Percentiles rank a stretch among this genome's conserved stretches.
These are phyloP conservation scores for Anoplius nigerrimus DNA, from an alignment of 2,888 invertebrate genomes.

Conservation along the genomic window DNA sequence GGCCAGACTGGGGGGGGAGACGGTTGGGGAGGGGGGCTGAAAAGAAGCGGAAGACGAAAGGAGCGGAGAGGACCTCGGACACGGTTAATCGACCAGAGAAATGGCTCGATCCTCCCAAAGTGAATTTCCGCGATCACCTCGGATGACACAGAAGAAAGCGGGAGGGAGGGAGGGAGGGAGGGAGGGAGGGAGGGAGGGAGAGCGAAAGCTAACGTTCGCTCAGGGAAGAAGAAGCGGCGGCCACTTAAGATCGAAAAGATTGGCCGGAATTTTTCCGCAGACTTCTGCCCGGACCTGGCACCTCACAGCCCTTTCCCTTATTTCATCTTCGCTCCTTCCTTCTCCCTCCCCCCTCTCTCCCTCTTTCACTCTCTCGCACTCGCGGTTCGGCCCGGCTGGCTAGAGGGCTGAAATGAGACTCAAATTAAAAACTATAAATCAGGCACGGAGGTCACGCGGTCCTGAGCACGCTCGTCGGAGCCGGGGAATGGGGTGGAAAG, in stretches of 20 bases:
- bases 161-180: slow-evolving; percentile 14
- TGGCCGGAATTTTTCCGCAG: slow-evolving; percentile 58
- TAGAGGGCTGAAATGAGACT: slow-evolving; percentile 62
- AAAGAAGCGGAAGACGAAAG: not conserved
- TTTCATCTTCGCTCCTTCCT: not conserved
- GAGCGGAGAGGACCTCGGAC: slow-evolving; percentile 4
- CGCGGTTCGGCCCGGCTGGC: slow-evolving; percentile 37
- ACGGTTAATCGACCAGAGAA: slow-evolving; percentile 22
- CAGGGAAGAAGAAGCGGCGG: slow-evolving; percentile 36
- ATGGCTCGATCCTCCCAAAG: slow-evolving; percentile 44
- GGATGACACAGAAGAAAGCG: not conserved
- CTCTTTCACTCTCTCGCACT: slow-evolving; percentile 18
- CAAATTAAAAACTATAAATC: slow-evolving; percentile 72
- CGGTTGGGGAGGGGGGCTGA: no score
- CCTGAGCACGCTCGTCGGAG: slow-evolving; percentile 18
- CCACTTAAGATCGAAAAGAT: slow-evolving; percentile 64
- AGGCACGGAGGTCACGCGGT: slow-evolving; percentile 59
- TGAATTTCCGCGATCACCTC: slow-evolving; percentile 41
- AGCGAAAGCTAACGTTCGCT: not conserved
- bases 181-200: slow-evolving; percentile 4
- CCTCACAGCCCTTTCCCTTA: not conserved
- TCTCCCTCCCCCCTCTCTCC: not conserved
- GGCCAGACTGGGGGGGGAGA: no score
- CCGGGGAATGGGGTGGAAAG: slow-evolving; percentile 26
- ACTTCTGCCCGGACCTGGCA: not conserved